A percentile compares a stretch with the other conserved stretches of the same genome.
Evolutionary conservation across 2,888 invertebrate species (phyloP).

Genomic region (Choristoneura rosaceana): DNA sequence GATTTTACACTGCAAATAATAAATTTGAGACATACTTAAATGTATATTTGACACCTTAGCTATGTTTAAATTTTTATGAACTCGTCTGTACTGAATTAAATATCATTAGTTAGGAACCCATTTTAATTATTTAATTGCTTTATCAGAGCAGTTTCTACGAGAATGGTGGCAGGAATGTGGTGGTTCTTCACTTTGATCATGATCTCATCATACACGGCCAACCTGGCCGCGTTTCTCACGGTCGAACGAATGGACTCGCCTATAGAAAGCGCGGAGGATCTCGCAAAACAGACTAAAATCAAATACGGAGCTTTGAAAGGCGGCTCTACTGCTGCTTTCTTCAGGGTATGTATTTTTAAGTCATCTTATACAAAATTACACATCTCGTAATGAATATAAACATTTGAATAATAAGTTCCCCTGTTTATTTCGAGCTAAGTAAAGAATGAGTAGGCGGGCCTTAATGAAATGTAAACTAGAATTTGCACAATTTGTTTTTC

Average conservation of each 20-base stretch:
- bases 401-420: constrained; percentile 25
- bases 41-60: neutral
- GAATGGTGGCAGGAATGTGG: constrained; percentile 97
- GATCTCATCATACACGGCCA: constrained; percentile 98
- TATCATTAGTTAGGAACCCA: neutral
- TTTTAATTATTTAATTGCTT: constrained; percentile 20
- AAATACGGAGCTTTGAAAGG: constrained; percentile 97
- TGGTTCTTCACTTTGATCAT: constrained; percentile 98
- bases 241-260: constrained; percentile 97
- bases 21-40: no score
- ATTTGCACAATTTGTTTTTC: constrained; percentile 38
- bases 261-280: constrained; percentile 97
- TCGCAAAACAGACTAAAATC: constrained; percentile 98
- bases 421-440: constrained; percentile 6
- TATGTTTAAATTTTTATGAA: neutral
- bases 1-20: no score
- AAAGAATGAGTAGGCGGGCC: constrained; percentile 24
- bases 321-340: constrained; percentile 97
- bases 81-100: neutral
- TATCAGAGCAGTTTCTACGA: constrained; percentile 92
- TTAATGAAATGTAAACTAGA: constrained; percentile 42
- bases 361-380: constrained; percentile 9
- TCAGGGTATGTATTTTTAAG: constrained; percentile 88
- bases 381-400: constrained; percentile 8
- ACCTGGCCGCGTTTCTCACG: constrained; percentile 96